A percentile compares a stretch with the other conserved stretches of the same genome.
phyloP scores from a whole-genome alignment of 2,888 invertebrate species.

The Caprella mutica region DNA sequence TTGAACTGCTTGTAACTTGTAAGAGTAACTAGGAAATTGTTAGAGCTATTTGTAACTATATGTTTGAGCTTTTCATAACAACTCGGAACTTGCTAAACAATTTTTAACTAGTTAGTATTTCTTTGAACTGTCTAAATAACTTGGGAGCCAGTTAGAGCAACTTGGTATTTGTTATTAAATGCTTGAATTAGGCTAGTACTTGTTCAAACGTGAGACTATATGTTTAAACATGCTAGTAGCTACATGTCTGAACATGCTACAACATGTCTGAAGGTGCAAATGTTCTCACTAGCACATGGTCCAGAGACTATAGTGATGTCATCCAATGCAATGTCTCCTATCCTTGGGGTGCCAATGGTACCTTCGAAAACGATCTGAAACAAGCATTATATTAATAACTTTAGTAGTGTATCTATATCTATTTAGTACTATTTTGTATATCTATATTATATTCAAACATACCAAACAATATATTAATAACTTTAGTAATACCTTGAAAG shows the following conservation, averaged over 20 bases:
- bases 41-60: too few species aligned
- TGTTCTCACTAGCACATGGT: constrained; percentile 40
- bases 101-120: too few species aligned
- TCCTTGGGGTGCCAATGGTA: constrained; percentile 46
- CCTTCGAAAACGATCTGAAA: constrained; percentile 47
- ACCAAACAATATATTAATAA: not conserved
- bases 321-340: constrained; percentile 50
- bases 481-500: constrained; percentile 36
- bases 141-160: too few species aligned
- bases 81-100: too few species aligned
- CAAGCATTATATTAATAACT: not conserved
- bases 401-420: not conserved
- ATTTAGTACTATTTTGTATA: not conserved
- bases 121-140: too few species aligned
- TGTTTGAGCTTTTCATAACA: too few species aligned
- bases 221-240: too few species aligned
- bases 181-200: too few species aligned
- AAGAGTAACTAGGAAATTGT: too few species aligned
- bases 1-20: too few species aligned
- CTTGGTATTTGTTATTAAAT: too few species aligned
- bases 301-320: constrained; percentile 48
- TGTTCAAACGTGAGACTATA: too few species aligned
- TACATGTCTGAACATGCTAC: not conserved
- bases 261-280: not conserved
- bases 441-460: not conserved